phyloP scores from a whole-genome alignment of 2,888 invertebrate genomes.

The Fragum whitleyi region DNA sequence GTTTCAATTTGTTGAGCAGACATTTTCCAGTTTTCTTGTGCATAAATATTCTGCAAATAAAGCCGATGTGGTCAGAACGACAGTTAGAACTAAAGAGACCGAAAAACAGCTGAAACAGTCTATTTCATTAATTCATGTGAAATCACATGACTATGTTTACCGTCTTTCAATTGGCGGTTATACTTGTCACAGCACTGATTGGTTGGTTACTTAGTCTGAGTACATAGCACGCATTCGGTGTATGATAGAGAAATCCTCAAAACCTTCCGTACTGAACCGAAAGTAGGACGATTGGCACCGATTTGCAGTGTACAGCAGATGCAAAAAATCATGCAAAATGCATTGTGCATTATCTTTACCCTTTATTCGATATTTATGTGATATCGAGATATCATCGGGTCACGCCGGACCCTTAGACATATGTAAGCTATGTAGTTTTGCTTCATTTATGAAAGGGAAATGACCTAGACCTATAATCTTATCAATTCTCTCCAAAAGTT shows the following conservation, averaged over 20 bases:
- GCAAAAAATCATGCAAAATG: not conserved
- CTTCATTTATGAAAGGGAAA: no score
- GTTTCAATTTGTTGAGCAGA: conserved; percentile 13
- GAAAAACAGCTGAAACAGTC: not conserved
- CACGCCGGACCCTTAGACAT: no score
- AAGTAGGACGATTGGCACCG: not conserved
- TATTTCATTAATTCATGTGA: not conserved
- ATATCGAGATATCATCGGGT: no score
- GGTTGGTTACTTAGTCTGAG: not conserved
- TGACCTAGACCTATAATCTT: no score
- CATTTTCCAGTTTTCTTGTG: conserved; percentile 7
- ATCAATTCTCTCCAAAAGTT: no score
- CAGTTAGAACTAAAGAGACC: not conserved
- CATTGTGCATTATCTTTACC: not conserved
- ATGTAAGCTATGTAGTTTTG: no score
- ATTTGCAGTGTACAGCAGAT: not conserved
- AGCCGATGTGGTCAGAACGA: not conserved
- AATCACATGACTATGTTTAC: conserved; percentile 15
- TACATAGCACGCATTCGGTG: conserved; percentile 17
- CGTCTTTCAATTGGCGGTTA: conserved; percentile 16
- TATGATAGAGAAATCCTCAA: conserved; percentile 29
- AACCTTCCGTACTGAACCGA: not conserved
- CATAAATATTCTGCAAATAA: not conserved
- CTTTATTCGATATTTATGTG: not conserved
- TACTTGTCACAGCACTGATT: not conserved